Base-by-base conservation (phyloP, 2,797 vertebrate genomes). In the Pterois miles region DNA sequence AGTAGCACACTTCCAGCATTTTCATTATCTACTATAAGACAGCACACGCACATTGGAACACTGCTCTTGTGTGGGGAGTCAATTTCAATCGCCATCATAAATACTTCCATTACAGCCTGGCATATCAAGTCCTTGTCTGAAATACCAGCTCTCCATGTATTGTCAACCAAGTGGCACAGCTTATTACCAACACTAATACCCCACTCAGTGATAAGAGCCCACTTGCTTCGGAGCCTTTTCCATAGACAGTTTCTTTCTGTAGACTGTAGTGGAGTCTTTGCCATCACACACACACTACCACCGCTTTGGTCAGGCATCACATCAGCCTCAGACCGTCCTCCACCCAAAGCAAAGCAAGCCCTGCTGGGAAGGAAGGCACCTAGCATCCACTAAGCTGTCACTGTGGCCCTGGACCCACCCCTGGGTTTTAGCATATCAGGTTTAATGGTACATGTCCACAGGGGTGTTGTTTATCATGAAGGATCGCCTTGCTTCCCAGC, bases 111-210 rank as follows among this genome's bases (percentile, higher is more conserved):
- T 83, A 76, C 78, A 78, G 79, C 46, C 76, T 70, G 80, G 73
- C 84, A 78, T 89, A 86, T 88, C 82, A 72, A 84, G 84, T 85
- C 76, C 89, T 90, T 73, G 74, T 88, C 84, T 89, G 83, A 87
- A 93, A 90, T 85, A 85, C 87, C 84, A 89, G 85, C 88, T 78
- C 83, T 88, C 62, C 70, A 53, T 79, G 80, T 88, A 81, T 88
- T 88, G 88, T 90, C 89, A 91, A 83, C 86, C 81, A 80, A 91
- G 91, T 92, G 87, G 87, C 78, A 63, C 83, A 75, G 89, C 88
- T 90, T 93, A 92, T 92, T 90, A 88, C 88, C 76, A 85, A 70
- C 77, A 68, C 87, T 94, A 92, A 91, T 92, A 90, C 76, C 78
- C 84, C 85, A 86, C 90, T 91, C 71, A 38, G 65, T 74, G 90